Conservation (phyloP, 1,140 invertebrate species). For the Zaprionus tsacasi region DNA sequence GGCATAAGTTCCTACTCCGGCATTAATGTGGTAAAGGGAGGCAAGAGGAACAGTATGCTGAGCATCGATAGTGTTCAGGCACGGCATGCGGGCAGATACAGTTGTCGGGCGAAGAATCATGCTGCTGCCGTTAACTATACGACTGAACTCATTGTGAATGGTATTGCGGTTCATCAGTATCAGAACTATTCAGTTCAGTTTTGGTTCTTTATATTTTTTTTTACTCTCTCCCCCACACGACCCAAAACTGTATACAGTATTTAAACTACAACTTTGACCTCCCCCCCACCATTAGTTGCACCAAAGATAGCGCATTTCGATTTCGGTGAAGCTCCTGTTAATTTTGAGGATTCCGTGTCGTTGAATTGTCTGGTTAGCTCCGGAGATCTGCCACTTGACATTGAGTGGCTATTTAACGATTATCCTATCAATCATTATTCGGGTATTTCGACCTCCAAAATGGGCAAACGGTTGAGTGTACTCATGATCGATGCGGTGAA, state of each 20-base stretch:
- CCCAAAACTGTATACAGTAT: background rate
- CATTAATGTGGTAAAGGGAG: conserved; percentile 89
- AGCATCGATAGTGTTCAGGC: conserved; percentile 91
- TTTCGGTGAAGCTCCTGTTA: conserved; percentile 87
- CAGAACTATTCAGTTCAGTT: conserved; percentile 51
- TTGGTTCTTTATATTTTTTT: conserved; percentile 49
- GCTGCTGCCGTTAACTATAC: conserved; percentile 90
- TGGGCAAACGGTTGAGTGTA: conserved; percentile 86
- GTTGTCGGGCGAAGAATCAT: conserved; percentile 90
- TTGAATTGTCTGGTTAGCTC: conserved; percentile 87
- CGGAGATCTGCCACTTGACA: conserved; percentile 87
- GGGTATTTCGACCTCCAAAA: conserved; percentile 85
- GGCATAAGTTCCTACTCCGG: conserved; percentile 87
- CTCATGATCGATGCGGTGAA: conserved; percentile 85
- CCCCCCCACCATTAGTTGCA: conserved; percentile 85
- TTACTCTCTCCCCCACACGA: conserved; percentile 19
- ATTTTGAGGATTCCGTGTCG: conserved; percentile 87
- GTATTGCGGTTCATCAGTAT: conserved; percentile 83
- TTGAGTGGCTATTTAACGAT: conserved; percentile 88
- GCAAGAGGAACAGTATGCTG: conserved; percentile 91
- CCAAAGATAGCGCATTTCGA: conserved; percentile 88
- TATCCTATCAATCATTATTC: conserved; percentile 80
- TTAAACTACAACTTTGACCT: background rate
- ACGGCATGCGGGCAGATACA: conserved; percentile 91
- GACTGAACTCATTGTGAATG: conserved; percentile 89